Evolutionary conservation across 35 echinoderm and acorn worm species (phyloP).

Genomic region (Chiridota heheva): DNA sequence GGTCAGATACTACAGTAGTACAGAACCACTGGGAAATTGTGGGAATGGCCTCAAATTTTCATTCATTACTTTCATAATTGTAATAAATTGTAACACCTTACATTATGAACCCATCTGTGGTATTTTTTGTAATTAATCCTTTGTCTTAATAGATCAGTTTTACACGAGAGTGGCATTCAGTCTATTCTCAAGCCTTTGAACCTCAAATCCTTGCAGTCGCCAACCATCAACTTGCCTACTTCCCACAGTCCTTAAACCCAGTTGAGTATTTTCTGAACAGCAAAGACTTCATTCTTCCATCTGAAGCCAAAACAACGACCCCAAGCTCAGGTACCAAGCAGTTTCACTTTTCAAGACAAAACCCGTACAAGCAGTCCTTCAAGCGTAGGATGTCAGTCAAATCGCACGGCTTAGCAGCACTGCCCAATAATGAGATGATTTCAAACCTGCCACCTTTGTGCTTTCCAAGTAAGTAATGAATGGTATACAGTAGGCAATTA

Average conservation of each 20-base stretch:
- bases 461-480: slow-evolving; percentile 90
- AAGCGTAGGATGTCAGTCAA: slow-evolving; percentile 75
- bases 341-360: not conserved
- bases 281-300: slow-evolving; percentile 26
- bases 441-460: slow-evolving; percentile 73
- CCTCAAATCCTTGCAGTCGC: slow-evolving; percentile 85
- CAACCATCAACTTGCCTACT: slow-evolving; percentile 61
- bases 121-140: too few relatives aligned
- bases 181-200: slow-evolving; percentile 53
- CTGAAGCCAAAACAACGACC: not conserved
- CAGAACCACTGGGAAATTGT: too few relatives aligned
- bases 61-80: too few relatives aligned
- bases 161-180: slow-evolving; percentile 44
- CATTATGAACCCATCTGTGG: too few relatives aligned
- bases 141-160: too few relatives aligned
- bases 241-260: slow-evolving; percentile 53
- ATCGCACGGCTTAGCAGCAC: slow-evolving; percentile 41
- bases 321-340: slow-evolving; percentile 1
- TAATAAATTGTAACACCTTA: too few relatives aligned
- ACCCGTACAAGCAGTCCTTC: slow-evolving; percentile 4
- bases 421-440: slow-evolving; percentile 87
- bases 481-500: too few relatives aligned
- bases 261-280: too few relatives aligned
- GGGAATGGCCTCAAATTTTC: too few relatives aligned
- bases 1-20: too few relatives aligned